Conservation (phyloP, 2,888 invertebrate species). For the Isotomurus palustris region DNA sequence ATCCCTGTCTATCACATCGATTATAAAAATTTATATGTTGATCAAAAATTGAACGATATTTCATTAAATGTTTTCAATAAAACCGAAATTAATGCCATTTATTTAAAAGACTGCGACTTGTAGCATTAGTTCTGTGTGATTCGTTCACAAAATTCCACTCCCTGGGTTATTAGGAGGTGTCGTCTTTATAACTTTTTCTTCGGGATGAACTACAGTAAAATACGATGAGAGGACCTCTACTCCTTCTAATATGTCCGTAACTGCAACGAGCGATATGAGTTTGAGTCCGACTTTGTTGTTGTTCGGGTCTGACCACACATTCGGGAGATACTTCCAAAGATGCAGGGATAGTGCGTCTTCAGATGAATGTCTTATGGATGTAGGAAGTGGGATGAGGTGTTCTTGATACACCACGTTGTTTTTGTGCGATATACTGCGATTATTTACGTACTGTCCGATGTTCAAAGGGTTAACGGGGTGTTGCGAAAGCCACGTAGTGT, state of each 20-base stretch:
- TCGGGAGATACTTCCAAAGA: conserved; percentile 51
- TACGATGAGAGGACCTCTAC: conserved; percentile 54
- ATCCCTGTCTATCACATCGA: too few relatives aligned
- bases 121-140: too few relatives aligned
- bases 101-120: too few relatives aligned
- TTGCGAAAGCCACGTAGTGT: conserved; percentile 45
- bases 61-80: too few relatives aligned
- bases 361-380: background rate
- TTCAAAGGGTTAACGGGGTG: conserved; percentile 51
- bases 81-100: too few relatives aligned
- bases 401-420: conserved; percentile 56
- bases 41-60: too few relatives aligned
- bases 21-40: too few relatives aligned
- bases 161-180: too few relatives aligned
- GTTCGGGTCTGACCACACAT: conserved; percentile 49
- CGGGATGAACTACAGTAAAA: conserved; percentile 48
- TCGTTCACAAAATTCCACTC: too few relatives aligned
- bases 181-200: background rate
- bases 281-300: conserved; percentile 45
- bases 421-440: conserved; percentile 50
- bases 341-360: conserved; percentile 40
- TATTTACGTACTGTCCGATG: conserved; percentile 56
- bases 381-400: conserved; percentile 28
- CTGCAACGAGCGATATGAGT: conserved; percentile 51
- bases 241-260: conserved; percentile 49